phyloP scores from a whole-genome alignment of 2,797 vertebrate species.

The Pseudochirops cupreus region DNA sequence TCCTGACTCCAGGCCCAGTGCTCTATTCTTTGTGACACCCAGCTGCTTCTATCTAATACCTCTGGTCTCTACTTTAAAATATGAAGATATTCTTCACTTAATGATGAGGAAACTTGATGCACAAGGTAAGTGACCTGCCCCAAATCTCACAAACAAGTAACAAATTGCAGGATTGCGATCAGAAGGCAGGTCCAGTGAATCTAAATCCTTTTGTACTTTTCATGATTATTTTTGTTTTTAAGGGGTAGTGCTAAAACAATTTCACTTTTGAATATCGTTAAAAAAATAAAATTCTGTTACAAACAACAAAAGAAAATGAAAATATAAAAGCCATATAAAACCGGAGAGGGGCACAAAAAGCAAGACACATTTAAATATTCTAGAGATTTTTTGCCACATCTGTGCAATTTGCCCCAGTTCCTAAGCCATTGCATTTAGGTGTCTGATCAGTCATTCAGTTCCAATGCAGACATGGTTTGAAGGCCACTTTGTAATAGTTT shows the following conservation, averaged over 20 bases:
- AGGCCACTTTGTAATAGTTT: slow-evolving; percentile 80
- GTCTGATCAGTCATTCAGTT: slow-evolving; percentile 71
- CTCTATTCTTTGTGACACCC: not conserved
- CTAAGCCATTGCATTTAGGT: slow-evolving; percentile 58
- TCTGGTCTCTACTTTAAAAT: not conserved
- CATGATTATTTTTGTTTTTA: slow-evolving; percentile 36
- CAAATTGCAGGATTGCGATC: not conserved
- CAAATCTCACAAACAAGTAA: not conserved
- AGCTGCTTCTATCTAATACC: not conserved
- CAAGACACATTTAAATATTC: slow-evolving; percentile 58
- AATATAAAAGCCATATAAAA: not conserved
- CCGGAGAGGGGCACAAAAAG: slow-evolving; percentile 39
- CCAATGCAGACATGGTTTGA: slow-evolving; percentile 72
- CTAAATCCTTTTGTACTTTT: not conserved
- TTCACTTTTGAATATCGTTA: slow-evolving; percentile 12
- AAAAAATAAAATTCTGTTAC: slow-evolving; percentile 33
- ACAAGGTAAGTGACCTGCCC: not conserved
- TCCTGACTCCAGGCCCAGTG: not conserved
- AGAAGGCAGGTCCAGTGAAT: not conserved
- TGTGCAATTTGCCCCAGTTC: slow-evolving; percentile 55
- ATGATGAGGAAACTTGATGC: not conserved
- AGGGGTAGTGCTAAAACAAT: slow-evolving; percentile 26
- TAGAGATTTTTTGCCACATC: slow-evolving; percentile 3
- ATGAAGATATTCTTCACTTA: not conserved
- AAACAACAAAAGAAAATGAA: slow-evolving; percentile 26